Evolutionary conservation across 2,113 vertebrate species (phyloP).

Genomic region (Mandrillus leucophaeus): DNA sequence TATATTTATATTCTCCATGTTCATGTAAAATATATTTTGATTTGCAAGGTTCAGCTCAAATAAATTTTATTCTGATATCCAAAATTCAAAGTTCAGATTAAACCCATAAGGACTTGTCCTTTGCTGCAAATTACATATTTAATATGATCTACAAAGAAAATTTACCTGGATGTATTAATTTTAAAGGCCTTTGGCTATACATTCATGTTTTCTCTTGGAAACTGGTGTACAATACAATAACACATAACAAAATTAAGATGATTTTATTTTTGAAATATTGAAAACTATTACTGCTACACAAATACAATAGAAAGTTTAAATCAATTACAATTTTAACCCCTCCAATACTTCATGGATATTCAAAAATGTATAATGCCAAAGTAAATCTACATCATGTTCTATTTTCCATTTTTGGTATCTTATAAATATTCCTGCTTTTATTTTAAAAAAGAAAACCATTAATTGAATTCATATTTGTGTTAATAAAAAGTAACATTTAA

Average conservation of each 20-base stretch:
- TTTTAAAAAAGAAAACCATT: not conserved
- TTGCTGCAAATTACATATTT: slow-evolving; percentile 78
- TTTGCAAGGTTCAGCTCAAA: slow-evolving; percentile 66
- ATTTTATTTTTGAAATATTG: slow-evolving; percentile 63
- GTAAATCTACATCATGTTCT: not conserved
- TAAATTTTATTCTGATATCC: slow-evolving; percentile 65
- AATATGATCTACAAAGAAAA: slow-evolving; percentile 73
- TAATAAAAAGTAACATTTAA: not conserved
- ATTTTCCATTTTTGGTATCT: not conserved
- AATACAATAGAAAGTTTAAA: slow-evolving; percentile 59
- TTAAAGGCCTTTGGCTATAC: slow-evolving; percentile 65
- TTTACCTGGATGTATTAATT: slow-evolving; percentile 70
- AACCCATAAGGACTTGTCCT: slow-evolving; percentile 69
- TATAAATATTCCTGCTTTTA: not conserved
- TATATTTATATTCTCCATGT: slow-evolving; percentile 72
- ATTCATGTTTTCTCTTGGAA: slow-evolving; percentile 59
- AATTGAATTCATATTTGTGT: not conserved
- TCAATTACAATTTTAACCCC: not conserved
- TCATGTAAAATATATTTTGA: slow-evolving; percentile 72
- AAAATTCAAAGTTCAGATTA: slow-evolving; percentile 72
- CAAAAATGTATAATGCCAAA: slow-evolving; percentile 19
- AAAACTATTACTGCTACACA: slow-evolving; percentile 57
- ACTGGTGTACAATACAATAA: slow-evolving; percentile 63
- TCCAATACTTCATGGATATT: slow-evolving; percentile 15
- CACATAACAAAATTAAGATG: slow-evolving; percentile 48